Evolutionary conservation across 2,888 invertebrate genomes (phyloP).

Genomic region (Eutolmus rufibarbis): DNA sequence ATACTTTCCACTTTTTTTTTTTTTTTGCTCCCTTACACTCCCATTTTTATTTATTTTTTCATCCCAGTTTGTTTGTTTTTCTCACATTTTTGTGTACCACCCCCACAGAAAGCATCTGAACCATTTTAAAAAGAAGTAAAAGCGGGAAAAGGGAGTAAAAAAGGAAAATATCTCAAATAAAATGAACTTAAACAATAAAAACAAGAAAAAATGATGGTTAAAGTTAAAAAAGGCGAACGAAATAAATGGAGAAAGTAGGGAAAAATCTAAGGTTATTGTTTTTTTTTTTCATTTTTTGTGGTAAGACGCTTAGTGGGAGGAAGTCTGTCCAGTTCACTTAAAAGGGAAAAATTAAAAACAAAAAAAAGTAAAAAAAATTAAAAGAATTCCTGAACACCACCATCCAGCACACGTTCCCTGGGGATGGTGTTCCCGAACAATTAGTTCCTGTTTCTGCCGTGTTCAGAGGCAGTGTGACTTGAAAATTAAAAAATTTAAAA

Average conservation of each 20-base stretch:
- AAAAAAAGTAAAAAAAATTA: background rate
- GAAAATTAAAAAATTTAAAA: background rate
- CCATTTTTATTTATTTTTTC: background rate
- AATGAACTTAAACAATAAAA: background rate
- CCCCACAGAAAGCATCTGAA: background rate
- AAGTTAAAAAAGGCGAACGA: background rate
- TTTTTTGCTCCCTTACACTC: background rate
- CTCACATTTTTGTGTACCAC: background rate
- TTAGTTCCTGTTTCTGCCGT: background rate
- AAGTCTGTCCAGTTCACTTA: background rate
- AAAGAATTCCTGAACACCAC: background rate
- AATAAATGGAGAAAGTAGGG: background rate
- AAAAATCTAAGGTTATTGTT: background rate
- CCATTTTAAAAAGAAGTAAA: background rate
- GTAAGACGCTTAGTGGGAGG: background rate
- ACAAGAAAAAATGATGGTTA: background rate
- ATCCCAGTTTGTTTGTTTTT: background rate
- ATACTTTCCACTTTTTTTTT: slow-evolving; percentile 11
- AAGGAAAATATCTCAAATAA: background rate
- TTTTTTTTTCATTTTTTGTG: background rate
- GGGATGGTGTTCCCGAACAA: background rate
- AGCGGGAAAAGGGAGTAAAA: background rate
- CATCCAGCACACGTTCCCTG: background rate
- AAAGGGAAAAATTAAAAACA: background rate
- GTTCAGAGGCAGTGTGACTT: background rate